Evolutionary conservation across 2,888 invertebrate species (phyloP), one percentile per base, ranked within the genome.

Genomic region (Heliconius charithonia): DNA sequence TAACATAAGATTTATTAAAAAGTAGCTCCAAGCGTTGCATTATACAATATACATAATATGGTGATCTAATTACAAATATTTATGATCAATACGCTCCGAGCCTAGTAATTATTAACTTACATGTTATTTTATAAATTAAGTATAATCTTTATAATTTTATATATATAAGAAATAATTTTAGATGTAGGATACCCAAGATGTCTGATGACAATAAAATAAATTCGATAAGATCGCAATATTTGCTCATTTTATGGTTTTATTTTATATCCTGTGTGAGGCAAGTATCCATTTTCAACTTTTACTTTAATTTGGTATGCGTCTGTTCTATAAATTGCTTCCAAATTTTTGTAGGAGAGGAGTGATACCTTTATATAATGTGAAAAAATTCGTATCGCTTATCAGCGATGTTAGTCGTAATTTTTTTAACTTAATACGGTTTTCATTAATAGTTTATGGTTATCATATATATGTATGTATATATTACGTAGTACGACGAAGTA

Each of bases 141-240:
- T 51, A 63, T 74, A 79, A 59, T 37, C 72, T 78, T 76, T 70
- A 51, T 80, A 78, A 75, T 76, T 80, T 74, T 80, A 65, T 76
- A 59, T 76, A 59, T 13, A 27, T 71, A 79, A 69, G 45, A 67
- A 76, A 69, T 71, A 79, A 79, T 75, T 62, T 37, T 75, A 77
- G 66, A 51, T 70, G 27, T 81, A 81, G 78, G 78, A 71, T 45
- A 78, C 19, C 51, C 56, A 56, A 62, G n/a, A 25, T 76, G 81
- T 81, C 81, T 75, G 66, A 73, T 73, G 81, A 81, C 81, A 80
- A 76, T 81, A 80, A 81, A 81, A 41, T 62, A n/a, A 79, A 51
- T 76, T 79, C 62, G 41, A 79, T 51, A 75, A 59, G 45, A 80
- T 45, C 76, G 76, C 76, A 81, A 78, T 78, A 77, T 59, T 81